These are phyloP conservation scores for Ennomos erosarius DNA, from an alignment of 2,888 invertebrate species.

Conservation along the genomic window DNA sequence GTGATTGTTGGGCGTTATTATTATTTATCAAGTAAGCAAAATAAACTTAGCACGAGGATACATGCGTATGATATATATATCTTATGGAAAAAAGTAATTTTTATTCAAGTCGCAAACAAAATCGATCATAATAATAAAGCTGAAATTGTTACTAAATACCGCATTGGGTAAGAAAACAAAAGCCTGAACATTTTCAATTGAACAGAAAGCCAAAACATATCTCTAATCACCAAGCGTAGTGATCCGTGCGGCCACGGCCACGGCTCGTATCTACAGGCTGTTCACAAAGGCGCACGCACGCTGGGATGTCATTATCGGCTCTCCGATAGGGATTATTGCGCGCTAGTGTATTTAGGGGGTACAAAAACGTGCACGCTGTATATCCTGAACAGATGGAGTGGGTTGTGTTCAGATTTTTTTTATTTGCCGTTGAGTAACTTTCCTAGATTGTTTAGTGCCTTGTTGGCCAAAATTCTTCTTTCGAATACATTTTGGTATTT, in stretches of 20 bases:
- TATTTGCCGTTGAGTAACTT: not conserved
- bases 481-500: not conserved
- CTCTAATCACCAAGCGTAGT: slow-evolving; percentile 23
- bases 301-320: slow-evolving; percentile 63
- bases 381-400: slow-evolving; percentile 16
- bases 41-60: no score
- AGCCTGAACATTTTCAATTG: not conserved
- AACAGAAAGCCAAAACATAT: not conserved
- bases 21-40: no score
- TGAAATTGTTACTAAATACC: no score
- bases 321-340: slow-evolving; percentile 61
- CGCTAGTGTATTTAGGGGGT: slow-evolving; percentile 50
- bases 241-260: slow-evolving; percentile 1
- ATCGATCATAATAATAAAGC: no score
- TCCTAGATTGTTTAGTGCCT: not conserved
- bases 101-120: no score
- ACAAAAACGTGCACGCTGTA: slow-evolving; percentile 34
- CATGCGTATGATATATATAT: no score
- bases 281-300: slow-evolving; percentile 64
- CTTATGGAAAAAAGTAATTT: no score
- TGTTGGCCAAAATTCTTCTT: not conserved
- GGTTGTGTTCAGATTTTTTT: slow-evolving; percentile 24
- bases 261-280: slow-evolving; percentile 40
- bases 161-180: not conserved
- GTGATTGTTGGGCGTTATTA: no score